A percentile compares a stretch with the other conserved stretches of the same genome.
phyloP scores from a whole-genome alignment of 2,797 vertebrate species.

The Trichosurus vulpecula region DNA sequence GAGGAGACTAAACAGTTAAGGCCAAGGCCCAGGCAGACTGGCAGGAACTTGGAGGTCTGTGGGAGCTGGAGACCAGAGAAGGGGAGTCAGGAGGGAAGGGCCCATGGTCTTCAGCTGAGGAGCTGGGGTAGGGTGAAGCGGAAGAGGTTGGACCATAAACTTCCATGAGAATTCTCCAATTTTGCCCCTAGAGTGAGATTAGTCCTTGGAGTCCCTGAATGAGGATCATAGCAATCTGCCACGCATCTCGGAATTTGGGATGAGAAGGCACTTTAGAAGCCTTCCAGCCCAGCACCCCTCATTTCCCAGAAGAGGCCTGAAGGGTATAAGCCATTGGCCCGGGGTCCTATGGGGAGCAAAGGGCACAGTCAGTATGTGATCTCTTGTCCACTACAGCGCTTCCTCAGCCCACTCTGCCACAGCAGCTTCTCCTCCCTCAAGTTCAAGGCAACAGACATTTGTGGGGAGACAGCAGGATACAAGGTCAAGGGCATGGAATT shows the following conservation, averaged over 20 bases:
- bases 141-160: neutral
- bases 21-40: neutral
- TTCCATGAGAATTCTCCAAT: neutral
- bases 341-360: neutral
- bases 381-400: neutral
- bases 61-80: neutral
- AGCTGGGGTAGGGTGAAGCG: neutral
- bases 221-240: neutral
- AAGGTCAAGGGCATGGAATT: neutral
- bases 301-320: neutral
- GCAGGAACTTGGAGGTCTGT: neutral
- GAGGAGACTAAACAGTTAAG: too few species aligned
- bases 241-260: neutral
- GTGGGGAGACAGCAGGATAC: neutral
- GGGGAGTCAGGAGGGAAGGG: neutral
- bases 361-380: neutral
- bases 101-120: neutral
- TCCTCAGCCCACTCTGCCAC: neutral
- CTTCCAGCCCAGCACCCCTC: neutral
- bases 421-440: neutral
- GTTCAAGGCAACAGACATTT: neutral
- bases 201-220: neutral
- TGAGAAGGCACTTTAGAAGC: neutral
- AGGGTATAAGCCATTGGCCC: neutral
- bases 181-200: neutral